Percentiles rank a stretch among this genome's conserved stretches.
phyloP scores from a whole-genome alignment of 2,797 vertebrate species.

The Poeciliopsis infans region DNA sequence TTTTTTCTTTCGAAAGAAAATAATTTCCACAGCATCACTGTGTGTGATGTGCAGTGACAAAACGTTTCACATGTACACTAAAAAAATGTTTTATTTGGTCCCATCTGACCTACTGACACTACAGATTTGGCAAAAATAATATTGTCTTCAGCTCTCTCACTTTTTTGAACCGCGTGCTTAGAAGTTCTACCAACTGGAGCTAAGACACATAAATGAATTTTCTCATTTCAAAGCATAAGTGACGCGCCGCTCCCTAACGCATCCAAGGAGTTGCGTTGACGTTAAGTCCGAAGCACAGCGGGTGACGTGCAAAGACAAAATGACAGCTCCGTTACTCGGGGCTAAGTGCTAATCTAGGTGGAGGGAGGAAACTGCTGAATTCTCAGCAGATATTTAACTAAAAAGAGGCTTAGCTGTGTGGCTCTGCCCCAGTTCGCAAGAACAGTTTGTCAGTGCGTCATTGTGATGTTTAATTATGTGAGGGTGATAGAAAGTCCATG shows the following conservation, averaged over 20 bases:
- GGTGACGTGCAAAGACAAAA: conserved; percentile 1
- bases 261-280: neutral
- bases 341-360: conserved; percentile 63
- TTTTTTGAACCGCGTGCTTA: neutral
- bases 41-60: neutral
- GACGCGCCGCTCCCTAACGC: neutral
- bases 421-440: neutral
- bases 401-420: conserved; percentile 58
- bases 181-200: neutral
- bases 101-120: neutral
- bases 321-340: conserved; percentile 32
- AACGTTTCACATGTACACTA: neutral
- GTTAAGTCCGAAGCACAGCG: neutral
- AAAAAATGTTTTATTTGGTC: neutral
- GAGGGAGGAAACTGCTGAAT: conserved; percentile 29
- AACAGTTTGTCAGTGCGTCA: conserved; percentile 19
- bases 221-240: neutral
- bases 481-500: conserved; percentile 9
- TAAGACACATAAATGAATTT: neutral
- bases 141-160: neutral
- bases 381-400: conserved; percentile 61
- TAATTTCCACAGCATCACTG: neutral
- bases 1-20: neutral
- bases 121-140: neutral
- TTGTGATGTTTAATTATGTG: conserved; percentile 26